A percentile compares a stretch with the other conserved stretches of the same genome.
Evolutionary conservation across 2,797 vertebrate genomes (phyloP).

Genomic region (Arnoldichthys spilopterus): DNA sequence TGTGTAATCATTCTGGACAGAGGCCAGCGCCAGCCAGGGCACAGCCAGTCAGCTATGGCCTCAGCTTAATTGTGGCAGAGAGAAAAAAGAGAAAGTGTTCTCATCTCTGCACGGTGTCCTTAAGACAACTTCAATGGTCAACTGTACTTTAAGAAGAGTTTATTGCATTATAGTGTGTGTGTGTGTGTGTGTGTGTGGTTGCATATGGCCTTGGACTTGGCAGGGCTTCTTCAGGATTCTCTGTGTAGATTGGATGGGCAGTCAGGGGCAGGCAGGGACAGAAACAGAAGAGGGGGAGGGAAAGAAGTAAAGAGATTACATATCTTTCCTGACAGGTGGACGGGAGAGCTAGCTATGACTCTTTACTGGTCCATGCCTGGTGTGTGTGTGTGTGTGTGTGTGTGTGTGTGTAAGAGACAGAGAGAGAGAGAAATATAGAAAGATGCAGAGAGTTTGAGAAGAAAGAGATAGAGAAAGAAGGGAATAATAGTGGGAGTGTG

Average conservation of each 20-base stretch:
- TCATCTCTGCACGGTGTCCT: slow-evolving; percentile 41
- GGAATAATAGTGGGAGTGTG: not conserved
- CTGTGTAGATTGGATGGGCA: slow-evolving; percentile 41
- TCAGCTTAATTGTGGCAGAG: slow-evolving; percentile 55
- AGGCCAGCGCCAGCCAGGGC: slow-evolving; percentile 31
- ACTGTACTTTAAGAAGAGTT: slow-evolving; percentile 33
- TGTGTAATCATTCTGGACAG: slow-evolving; percentile 57
- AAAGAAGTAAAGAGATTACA: slow-evolving; percentile 41
- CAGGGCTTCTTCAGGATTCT: slow-evolving; percentile 33
- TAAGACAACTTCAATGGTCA: slow-evolving; percentile 53
- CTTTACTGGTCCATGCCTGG: slow-evolving; percentile 15
- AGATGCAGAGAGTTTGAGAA: not conserved
- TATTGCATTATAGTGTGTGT: not conserved
- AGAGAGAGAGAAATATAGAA: not conserved
- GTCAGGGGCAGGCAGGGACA: slow-evolving; percentile 25
- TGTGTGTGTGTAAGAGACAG: too few species aligned
- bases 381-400: slow-evolving; percentile 1
- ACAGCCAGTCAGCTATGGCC: slow-evolving; percentile 32
- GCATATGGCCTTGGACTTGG: slow-evolving; percentile 26
- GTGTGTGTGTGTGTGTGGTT: not conserved
- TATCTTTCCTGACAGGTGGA: slow-evolving; percentile 44
- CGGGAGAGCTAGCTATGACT: slow-evolving; percentile 11
- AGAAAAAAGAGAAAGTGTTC: slow-evolving; percentile 20
- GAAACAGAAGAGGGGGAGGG: slow-evolving; percentile 1
- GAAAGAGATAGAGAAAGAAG: not conserved